Evolutionary conservation across 2,888 invertebrate genomes (phyloP).

Genomic region (Euzetes globulus): DNA sequence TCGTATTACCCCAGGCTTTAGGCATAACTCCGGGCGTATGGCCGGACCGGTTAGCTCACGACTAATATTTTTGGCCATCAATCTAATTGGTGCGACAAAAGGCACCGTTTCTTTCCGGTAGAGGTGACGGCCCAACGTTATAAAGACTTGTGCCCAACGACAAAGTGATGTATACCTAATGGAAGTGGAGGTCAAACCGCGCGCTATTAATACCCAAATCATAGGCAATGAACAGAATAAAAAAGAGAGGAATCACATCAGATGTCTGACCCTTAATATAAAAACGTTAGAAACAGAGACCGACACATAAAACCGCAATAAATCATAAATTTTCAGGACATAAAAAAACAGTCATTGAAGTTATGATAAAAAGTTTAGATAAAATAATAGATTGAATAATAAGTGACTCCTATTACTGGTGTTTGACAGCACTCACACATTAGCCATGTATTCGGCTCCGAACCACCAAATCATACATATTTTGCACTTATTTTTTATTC

Average conservation of each 20-base stretch:
- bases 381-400: constrained; percentile 15
- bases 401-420: background rate
- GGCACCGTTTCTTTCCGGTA: constrained; percentile 17
- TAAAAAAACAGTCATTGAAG: background rate
- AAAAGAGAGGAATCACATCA: background rate
- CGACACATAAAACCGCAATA: constrained; percentile 5
- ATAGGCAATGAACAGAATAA: background rate
- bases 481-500: constrained; percentile 23
- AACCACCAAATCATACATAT: background rate
- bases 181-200: constrained; percentile 1
- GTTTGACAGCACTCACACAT: constrained; percentile 11
- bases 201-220: background rate
- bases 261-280: background rate
- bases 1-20: background rate
- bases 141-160: background rate
- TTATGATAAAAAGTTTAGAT: constrained; percentile 9
- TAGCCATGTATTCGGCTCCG: background rate
- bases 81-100: constrained; percentile 9
- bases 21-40: background rate
- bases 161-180: background rate
- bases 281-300: background rate
- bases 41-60: background rate
- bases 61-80: background rate
- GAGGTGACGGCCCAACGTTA: background rate
- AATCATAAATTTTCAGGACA: background rate